Base-by-base conservation (phyloP, 2,113 vertebrate species). In the Lycaon pictus region DNA sequence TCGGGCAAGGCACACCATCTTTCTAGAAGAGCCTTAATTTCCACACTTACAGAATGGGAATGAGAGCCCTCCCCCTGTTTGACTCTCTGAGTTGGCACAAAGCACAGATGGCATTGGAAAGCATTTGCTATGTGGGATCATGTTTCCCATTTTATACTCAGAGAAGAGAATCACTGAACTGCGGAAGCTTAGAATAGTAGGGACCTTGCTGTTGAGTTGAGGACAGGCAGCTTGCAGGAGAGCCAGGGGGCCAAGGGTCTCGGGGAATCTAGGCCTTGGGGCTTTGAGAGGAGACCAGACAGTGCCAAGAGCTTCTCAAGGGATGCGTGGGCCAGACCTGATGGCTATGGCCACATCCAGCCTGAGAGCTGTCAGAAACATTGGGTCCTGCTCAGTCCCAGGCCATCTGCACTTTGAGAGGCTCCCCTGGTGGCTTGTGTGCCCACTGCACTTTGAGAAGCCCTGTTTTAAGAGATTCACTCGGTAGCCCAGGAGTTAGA, bases 71-170 rank as follows among this genome's bases (percentile, higher is more conserved):
- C 17, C 51, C 37, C 37, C 89, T 56, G 15, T 8, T 3, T 7
- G 22, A 20, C 48, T 53, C 7, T 16, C 22, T 4, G 11, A 3
- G 5, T 2, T 15, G 63, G n/a, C 22, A 11, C 56, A 22, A 27
- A 29, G 23, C 37, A 3, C 0, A 2, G 51, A 29, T 5, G 48
- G 35, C 29, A 4, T 25, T 10, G 7, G 51, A 20, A 87, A 1
- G 20, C 9, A 5, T 43, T 43, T 71, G 25, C 23, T 0, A 5
- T 65, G 25, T n/a, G 19, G 35, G 63, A 23, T 13, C 10, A 7
- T 1, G 0, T n/a, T 65, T 84, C 74, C 12, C 12, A 0, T 55
- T 19, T n/a, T 25, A 51, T 2, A 25, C 63, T 79, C 7, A 10
- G 71, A 55, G 23, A n/a, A 37, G 43, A 43, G 27, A 17, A 10